These are phyloP conservation scores for Prionace glauca DNA, from an alignment of 2,797 vertebrate genomes.

Conservation along the genomic window DNA sequence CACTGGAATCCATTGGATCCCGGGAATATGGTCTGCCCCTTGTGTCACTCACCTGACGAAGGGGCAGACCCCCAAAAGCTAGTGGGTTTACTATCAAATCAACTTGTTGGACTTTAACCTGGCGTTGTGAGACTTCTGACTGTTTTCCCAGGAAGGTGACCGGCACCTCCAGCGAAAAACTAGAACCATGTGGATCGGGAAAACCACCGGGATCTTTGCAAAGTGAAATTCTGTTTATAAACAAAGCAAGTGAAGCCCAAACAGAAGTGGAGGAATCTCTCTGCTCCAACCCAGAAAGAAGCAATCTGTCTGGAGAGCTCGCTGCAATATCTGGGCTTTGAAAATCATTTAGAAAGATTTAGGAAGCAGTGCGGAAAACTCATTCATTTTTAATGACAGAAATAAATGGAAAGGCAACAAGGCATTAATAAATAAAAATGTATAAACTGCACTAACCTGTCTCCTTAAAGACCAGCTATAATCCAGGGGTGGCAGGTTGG, in stretches of 20 bases:
- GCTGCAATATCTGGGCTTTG: neutral
- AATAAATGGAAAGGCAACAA: constrained; percentile 18
- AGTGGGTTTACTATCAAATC: no score
- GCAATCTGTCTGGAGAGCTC: neutral
- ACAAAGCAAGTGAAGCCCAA: neutral
- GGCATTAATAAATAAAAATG: constrained; percentile 17
- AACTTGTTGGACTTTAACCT: no score
- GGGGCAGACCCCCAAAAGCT: no score
- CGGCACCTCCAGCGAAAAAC: no score
- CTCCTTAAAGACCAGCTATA: neutral
- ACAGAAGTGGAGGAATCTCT: neutral
- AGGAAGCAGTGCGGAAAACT: neutral
- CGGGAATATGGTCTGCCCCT: neutral
- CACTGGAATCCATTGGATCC: neutral
- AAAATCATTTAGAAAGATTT: constrained; percentile 4
- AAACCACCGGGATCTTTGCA: neutral
- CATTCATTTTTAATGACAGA: neutral
- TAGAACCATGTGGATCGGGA: neutral
- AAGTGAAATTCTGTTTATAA: neutral
- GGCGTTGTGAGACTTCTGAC: no score
- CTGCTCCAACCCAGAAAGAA: neutral
- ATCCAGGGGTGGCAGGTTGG: neutral
- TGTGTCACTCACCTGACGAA: neutral
- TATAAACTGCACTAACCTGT: neutral
- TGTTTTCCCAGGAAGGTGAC: neutral